phyloP scores from a whole-genome alignment of 2,888 invertebrate species.

The Mactromeris polynyma region DNA sequence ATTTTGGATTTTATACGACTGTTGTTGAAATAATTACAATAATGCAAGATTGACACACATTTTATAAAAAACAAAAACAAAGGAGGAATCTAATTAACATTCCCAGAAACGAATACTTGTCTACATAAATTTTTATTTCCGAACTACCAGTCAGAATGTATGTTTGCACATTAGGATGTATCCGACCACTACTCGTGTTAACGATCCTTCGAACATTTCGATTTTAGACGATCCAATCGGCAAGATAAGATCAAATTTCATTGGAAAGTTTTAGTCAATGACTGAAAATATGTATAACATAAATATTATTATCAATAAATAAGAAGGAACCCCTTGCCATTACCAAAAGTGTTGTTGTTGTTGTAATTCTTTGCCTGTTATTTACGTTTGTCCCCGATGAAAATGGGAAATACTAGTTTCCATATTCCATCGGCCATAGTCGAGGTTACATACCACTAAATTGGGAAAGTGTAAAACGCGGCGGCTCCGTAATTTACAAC shows the following conservation, averaged over 20 bases:
- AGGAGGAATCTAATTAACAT: neutral
- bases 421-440: too few relatives aligned
- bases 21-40: neutral
- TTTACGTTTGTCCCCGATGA: too few relatives aligned
- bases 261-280: neutral
- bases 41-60: neutral
- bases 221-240: neutral
- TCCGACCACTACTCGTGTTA: neutral
- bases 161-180: neutral
- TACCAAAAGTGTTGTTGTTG: too few relatives aligned
- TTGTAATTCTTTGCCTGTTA: too few relatives aligned
- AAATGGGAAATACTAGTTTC: too few relatives aligned
- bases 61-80: neutral
- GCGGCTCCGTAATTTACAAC: too few relatives aligned
- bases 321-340: too few relatives aligned
- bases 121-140: neutral
- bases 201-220: neutral
- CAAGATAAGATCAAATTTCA: neutral
- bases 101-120: neutral
- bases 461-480: too few relatives aligned
- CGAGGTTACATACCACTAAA: too few relatives aligned
- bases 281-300: too few relatives aligned
- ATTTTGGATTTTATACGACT: neutral
- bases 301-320: too few relatives aligned
- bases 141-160: neutral